Base-by-base conservation (phyloP, 2,888 invertebrate species). In the Phyllotreta cruciferae region DNA sequence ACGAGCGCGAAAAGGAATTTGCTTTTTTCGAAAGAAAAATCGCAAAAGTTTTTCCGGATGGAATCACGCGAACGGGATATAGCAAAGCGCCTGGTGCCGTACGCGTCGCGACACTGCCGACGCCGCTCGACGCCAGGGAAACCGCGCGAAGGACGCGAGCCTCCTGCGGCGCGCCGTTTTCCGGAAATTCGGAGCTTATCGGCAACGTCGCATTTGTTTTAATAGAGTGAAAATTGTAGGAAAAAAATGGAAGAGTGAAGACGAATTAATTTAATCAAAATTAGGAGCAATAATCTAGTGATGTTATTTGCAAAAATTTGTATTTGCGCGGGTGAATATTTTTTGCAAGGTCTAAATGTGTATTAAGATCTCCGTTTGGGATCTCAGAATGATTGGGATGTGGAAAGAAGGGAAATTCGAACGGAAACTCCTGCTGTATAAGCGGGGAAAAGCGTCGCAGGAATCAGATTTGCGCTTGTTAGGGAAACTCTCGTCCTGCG, bases 101-200 rank as follows among this genome's bases (percentile, higher is more conserved):
- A 49, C 64, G 57, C 64, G 61, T 64, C 64, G 64, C 37, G 49
- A 47, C 54, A 64, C 64, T 64, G 64, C 39, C 61, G 60, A 60
- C 56, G 60, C 56, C 50, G 45, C 47, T 56, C 64, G 64, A 60
- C 64, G 61, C 53, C 37, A 56, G 14, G 24, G 42, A 52, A 24
- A 58, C 58, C 63, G 56, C 63, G 63, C 56, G 63, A 63, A 56
- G 56, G 57, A 47, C 63, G 63, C 63, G 35, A 52, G 44, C 56
- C 55, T 50, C 56, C 56, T 52, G 36, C n/a, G 54, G 24, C 39
- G 47, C 53, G 55, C 39, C 3, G 36, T 14, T 41, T 3, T 13
- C 6, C 39, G 47, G 47, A 47, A 49, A 47, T 24, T 24, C 4
- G 2, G 4, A 24, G 24, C 24, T 24, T 24, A 53, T 39, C 24